These are phyloP conservation scores for Strigops habroptila DNA, from an alignment of 2,113 vertebrate genomes.

Conservation along the genomic window DNA sequence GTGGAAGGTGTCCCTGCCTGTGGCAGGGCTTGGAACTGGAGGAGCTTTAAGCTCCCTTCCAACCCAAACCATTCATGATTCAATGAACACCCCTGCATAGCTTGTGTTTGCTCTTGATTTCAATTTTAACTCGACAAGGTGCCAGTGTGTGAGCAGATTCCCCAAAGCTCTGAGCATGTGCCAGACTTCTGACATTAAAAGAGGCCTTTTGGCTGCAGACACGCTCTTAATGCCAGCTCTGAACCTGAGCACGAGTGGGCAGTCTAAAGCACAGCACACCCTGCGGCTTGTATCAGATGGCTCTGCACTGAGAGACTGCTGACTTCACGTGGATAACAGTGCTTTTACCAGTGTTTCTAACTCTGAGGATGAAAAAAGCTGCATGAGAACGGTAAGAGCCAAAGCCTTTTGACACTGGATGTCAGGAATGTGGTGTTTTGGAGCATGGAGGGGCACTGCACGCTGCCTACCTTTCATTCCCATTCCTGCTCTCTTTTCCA, in stretches of 20 bases:
- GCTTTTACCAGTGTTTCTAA: neutral
- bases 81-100: neutral
- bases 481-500: neutral
- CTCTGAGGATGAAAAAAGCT: neutral
- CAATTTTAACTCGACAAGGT: neutral
- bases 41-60: neutral
- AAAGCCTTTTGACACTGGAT: neutral
- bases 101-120: neutral
- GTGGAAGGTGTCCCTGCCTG: neutral
- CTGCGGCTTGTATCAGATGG: neutral
- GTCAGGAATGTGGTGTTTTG: neutral
- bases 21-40: neutral
- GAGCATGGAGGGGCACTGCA: neutral
- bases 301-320: neutral
- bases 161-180: neutral
- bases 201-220: neutral
- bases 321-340: neutral
- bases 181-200: neutral
- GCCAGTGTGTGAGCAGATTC: accelerated
- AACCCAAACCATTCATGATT: neutral
- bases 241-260: neutral
- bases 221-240: neutral
- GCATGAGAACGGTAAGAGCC: neutral
- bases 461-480: neutral
- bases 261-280: neutral